Evolutionary conservation across 2,888 invertebrate species (phyloP).

Genomic region (Drosophila formosana): DNA sequence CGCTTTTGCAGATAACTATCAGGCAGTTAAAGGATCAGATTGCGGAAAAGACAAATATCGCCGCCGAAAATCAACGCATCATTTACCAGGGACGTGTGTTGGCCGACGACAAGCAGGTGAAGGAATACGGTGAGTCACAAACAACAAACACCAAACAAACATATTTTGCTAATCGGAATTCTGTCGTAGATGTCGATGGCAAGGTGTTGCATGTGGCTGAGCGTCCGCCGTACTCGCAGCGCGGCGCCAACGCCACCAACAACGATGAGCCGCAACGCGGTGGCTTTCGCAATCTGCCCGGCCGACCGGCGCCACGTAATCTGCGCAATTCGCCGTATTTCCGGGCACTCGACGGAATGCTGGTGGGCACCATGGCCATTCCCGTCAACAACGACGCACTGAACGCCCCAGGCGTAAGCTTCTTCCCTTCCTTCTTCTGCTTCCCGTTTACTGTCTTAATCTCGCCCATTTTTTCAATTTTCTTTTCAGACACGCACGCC

Average conservation of each 20-base stretch:
- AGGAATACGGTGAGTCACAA: constrained; percentile 90
- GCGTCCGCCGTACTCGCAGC: constrained; percentile 90
- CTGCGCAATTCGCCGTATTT: constrained; percentile 83
- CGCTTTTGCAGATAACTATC: constrained; percentile 89
- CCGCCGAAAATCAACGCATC: constrained; percentile 93
- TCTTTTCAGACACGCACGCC: constrained; percentile 63
- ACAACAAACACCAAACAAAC: not conserved
- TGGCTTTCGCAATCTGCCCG: constrained; percentile 84
- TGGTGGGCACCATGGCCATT: constrained; percentile 85
- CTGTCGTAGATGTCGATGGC: constrained; percentile 91
- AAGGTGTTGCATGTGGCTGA: constrained; percentile 97
- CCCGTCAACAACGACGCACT: constrained; percentile 79
- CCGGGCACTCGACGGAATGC: constrained; percentile 84
- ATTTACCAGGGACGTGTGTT: constrained; percentile 98
- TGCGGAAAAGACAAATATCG: constrained; percentile 91
- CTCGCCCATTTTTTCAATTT: not conserved
- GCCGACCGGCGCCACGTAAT: constrained; percentile 68
- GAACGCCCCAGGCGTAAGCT: constrained; percentile 45
- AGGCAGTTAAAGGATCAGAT: constrained; percentile 93
- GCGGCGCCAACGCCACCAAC: constrained; percentile 72
- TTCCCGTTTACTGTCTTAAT: too few relatives aligned
- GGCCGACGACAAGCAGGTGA: constrained; percentile 93
- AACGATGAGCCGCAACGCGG: constrained; percentile 79
- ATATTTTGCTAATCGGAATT: not conserved
- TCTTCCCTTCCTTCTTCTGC: too few relatives aligned